These are phyloP conservation scores for Sarcophaga bullata DNA, from an alignment of 1,140 invertebrate genomes.

Conservation along the genomic window DNA sequence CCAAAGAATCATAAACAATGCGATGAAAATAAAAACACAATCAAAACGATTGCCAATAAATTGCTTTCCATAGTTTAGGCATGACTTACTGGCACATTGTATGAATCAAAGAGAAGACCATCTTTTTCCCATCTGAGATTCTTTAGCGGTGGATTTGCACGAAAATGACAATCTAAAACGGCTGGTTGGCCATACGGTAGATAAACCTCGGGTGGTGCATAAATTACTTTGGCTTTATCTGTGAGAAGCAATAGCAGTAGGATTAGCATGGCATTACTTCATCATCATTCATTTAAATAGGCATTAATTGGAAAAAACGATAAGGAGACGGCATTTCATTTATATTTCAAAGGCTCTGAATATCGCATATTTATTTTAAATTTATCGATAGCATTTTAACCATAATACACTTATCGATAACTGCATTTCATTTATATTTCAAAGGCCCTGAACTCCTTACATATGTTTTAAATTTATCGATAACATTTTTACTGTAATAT, in stretches of 20 bases:
- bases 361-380: too few species aligned
- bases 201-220: constrained; percentile 86
- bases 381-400: too few species aligned
- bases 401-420: too few species aligned
- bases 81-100: constrained; percentile 74
- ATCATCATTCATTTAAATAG: neutral
- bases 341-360: too few species aligned
- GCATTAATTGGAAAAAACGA: neutral
- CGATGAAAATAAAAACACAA: neutral
- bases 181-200: constrained; percentile 90
- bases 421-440: too few species aligned
- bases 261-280: neutral
- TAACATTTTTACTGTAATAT: too few species aligned
- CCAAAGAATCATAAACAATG: neutral
- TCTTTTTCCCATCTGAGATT: constrained; percentile 95
- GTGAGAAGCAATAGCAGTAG: constrained; percentile 15
- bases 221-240: constrained; percentile 94
- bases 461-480: too few species aligned
- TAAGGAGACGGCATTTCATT: neutral
- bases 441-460: too few species aligned
- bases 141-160: constrained; percentile 92
- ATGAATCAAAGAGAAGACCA: constrained; percentile 90
- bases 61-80: neutral
- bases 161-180: constrained; percentile 90
- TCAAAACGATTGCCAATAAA: neutral